Percentiles rank a stretch among this genome's conserved stretches.
These are phyloP conservation scores for Orchestes rusci DNA, from an alignment of 2,888 invertebrate genomes.

Conservation along the genomic window DNA sequence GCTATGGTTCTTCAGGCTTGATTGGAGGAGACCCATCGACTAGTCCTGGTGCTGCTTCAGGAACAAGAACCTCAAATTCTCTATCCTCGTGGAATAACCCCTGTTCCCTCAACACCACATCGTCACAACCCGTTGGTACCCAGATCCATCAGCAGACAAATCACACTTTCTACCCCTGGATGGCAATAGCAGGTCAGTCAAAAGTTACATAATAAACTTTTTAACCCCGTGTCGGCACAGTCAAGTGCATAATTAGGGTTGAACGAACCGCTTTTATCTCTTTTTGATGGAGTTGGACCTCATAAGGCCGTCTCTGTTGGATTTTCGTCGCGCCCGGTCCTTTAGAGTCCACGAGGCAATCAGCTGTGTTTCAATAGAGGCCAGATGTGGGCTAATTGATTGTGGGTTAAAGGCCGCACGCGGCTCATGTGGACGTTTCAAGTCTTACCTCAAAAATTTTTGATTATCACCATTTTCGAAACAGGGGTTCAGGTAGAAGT, in stretches of 20 bases:
- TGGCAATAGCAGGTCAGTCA: constrained; percentile 95
- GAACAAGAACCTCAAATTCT: constrained; percentile 48
- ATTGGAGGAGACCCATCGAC: constrained; percentile 67
- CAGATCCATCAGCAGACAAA: constrained; percentile 86
- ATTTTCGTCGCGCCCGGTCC: constrained; percentile 28
- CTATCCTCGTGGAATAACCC: constrained; percentile 80
- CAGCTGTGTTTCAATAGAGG: constrained; percentile 37
- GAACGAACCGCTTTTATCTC: constrained; percentile 33
- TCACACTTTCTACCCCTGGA: constrained; percentile 97
- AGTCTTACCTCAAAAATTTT: too few relatives aligned
- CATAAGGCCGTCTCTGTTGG: constrained; percentile 37
- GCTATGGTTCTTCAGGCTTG: constrained; percentile 66
- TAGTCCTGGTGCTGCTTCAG: constrained; percentile 64
- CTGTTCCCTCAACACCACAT: constrained; percentile 76
- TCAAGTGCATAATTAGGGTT: constrained; percentile 55
- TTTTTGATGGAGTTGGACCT: neutral
- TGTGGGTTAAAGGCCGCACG: constrained; percentile 12
- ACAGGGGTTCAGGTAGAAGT: too few relatives aligned
- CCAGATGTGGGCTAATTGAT: constrained; percentile 20
- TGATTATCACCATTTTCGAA: too few relatives aligned
- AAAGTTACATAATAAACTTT: constrained; percentile 10
- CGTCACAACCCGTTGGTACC: constrained; percentile 68
- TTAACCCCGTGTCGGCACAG: constrained; percentile 38
- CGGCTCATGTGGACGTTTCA: too few relatives aligned
- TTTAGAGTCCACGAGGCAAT: constrained; percentile 39